Evolutionary conservation across 2,113 vertebrate genomes (phyloP).

Genomic region (Phocoena sinus): DNA sequence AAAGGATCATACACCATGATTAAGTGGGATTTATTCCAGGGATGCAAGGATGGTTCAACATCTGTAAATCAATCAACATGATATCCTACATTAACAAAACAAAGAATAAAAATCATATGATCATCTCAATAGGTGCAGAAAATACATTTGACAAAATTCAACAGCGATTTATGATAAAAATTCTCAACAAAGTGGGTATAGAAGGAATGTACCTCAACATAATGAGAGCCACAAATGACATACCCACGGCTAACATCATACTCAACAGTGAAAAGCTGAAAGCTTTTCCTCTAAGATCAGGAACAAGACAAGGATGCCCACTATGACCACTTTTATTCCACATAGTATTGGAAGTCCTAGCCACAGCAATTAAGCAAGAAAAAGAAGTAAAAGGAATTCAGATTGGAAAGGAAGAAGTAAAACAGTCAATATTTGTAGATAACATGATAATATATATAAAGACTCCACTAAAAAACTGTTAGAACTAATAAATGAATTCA

Average conservation of each 20-base stretch:
- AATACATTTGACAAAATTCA: background rate
- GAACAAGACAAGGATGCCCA: background rate
- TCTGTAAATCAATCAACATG: background rate
- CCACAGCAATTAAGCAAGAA: background rate
- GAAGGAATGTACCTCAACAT: background rate
- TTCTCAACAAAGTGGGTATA: background rate
- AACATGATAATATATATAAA: background rate
- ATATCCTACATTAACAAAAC: background rate
- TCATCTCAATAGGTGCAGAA: background rate
- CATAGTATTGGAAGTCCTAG: background rate
- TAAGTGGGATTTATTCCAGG: background rate
- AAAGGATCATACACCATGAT: background rate
- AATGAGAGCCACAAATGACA: background rate
- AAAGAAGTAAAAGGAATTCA: background rate
- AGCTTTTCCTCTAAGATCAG: background rate
- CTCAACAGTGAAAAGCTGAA: background rate
- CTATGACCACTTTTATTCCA: background rate
- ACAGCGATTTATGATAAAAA: background rate
- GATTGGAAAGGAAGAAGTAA: background rate
- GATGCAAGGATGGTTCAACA: background rate
- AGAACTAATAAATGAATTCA: background rate
- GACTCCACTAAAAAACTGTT: background rate
- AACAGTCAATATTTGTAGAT: background rate
- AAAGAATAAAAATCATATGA: background rate
- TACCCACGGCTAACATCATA: background rate